A percentile compares a stretch with the other conserved stretches of the same genome.
phyloP scores from a whole-genome alignment of 2,113 vertebrate genomes.

The Synchiropus splendidus region DNA sequence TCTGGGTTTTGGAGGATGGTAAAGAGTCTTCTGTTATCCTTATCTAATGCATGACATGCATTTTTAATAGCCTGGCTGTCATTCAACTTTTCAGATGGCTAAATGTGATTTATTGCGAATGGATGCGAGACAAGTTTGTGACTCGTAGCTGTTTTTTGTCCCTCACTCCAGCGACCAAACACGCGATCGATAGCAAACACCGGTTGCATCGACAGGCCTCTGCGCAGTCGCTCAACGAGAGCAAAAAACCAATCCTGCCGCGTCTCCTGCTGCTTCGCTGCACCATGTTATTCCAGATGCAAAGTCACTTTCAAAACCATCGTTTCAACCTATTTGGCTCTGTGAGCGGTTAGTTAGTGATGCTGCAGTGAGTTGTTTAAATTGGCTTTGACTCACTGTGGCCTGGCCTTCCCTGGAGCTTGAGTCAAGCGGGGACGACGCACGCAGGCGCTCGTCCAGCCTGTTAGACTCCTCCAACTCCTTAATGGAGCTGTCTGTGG shows the following conservation, averaged over 20 bases:
- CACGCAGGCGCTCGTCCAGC: constrained; percentile 35
- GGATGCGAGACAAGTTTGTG: too few relatives aligned
- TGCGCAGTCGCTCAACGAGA: background rate
- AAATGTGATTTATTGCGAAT: too few relatives aligned
- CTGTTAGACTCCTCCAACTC: constrained; percentile 43
- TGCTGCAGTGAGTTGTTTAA: constrained; percentile 60
- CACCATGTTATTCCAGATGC: constrained; percentile 12
- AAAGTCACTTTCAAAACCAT: constrained; percentile 23
- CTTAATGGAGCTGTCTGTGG: constrained; percentile 46
- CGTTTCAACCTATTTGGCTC: constrained; percentile 51
- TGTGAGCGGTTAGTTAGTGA: constrained; percentile 39
- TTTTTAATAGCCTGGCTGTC: too few relatives aligned
- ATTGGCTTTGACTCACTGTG: constrained; percentile 55
- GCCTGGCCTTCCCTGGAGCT: constrained; percentile 45
- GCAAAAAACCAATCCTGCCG: constrained; percentile 1
- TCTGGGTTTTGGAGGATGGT: too few relatives aligned
- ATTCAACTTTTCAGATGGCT: too few relatives aligned
- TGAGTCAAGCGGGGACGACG: constrained; percentile 36
- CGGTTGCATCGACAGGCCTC: background rate
- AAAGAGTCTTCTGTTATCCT: too few relatives aligned
- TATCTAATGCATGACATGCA: too few relatives aligned
- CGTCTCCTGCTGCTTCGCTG: too few relatives aligned
- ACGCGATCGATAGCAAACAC: too few relatives aligned
- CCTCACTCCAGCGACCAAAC: too few relatives aligned
- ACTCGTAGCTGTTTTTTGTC: too few relatives aligned